These are phyloP conservation scores for Lathronympha strigana DNA, from an alignment of 2,888 invertebrate genomes.

Conservation along the genomic window DNA sequence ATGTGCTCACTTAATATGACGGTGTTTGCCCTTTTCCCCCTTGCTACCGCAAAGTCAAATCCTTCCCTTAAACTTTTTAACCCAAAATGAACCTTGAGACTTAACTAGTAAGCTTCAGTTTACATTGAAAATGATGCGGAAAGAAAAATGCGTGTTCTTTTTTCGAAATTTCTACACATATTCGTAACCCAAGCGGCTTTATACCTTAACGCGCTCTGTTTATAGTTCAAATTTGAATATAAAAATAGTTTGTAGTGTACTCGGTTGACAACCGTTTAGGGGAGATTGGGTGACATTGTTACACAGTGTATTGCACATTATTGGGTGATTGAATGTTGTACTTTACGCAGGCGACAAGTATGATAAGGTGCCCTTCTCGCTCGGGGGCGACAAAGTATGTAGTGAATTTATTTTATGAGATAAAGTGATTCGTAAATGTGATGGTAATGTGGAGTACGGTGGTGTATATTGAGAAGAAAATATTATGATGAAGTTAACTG, in stretches of 20 bases:
- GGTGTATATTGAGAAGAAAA: neutral
- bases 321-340: constrained; percentile 82
- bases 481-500: neutral
- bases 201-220: accelerated
- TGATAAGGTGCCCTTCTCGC: constrained; percentile 76
- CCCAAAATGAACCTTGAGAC: constrained; percentile 50
- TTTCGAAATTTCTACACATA: constrained; percentile 55
- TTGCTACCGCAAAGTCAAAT: constrained; percentile 55
- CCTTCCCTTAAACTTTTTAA: constrained; percentile 45
- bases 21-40: constrained; percentile 81
- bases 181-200: constrained; percentile 30
- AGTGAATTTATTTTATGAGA: constrained; percentile 33
- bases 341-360: constrained; percentile 76
- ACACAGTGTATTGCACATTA: constrained; percentile 83
- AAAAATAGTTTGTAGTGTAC: constrained; percentile 42
- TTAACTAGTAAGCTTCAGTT: constrained; percentile 23
- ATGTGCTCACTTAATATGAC: constrained; percentile 84
- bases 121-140: constrained; percentile 28
- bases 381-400: constrained; percentile 46
- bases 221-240: constrained; percentile 51
- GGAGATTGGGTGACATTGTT: constrained; percentile 78
- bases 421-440: constrained; percentile 32
- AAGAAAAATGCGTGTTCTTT: constrained; percentile 70
- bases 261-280: constrained; percentile 54
- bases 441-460: constrained; percentile 5